Percentiles rank a stretch among this genome's conserved stretches.
Evolutionary conservation across 2,113 vertebrate species (phyloP).

Genomic region (Antennarius striatus): DNA sequence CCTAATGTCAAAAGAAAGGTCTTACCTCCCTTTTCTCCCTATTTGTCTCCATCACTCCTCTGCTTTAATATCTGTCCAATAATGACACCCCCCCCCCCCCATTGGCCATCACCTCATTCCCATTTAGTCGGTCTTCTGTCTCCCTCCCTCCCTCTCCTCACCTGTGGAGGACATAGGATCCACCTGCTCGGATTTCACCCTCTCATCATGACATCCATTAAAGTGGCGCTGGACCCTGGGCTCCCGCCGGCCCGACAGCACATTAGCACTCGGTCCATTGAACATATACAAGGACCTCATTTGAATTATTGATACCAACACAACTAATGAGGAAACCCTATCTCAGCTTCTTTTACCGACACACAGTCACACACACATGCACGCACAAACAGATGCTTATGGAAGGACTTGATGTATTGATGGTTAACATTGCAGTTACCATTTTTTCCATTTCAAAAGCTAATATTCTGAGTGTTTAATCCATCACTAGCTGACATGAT

Average conservation of each 20-base stretch:
- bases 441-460: slow-evolving; percentile 40
- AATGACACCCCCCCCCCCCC: slow-evolving; percentile 42
- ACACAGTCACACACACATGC: slow-evolving; percentile 54
- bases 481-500: slow-evolving; percentile 25
- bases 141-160: slow-evolving; percentile 21
- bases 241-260: slow-evolving; percentile 78
- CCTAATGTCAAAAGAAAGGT: slow-evolving; percentile 13
- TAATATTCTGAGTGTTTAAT: slow-evolving; percentile 24
- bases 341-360: slow-evolving; percentile 56
- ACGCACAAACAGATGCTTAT: slow-evolving; percentile 41
- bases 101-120: slow-evolving; percentile 21
- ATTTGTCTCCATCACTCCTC: slow-evolving; percentile 12
- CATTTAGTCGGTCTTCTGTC: not conserved
- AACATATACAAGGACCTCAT: slow-evolving; percentile 80
- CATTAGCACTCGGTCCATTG: slow-evolving; percentile 85
- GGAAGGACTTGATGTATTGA: slow-evolving; percentile 40
- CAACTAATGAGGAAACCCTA: slow-evolving; percentile 86
- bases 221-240: slow-evolving; percentile 75
- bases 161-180: slow-evolving; percentile 76
- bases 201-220: slow-evolving; percentile 88
- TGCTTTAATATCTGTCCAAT: slow-evolving; percentile 46
- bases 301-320: slow-evolving; percentile 85
- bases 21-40: not conserved
- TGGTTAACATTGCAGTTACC: slow-evolving; percentile 27
- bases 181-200: slow-evolving; percentile 79